Base-by-base conservation (phyloP, 2,113 vertebrate genomes). In the Pheucticus melanocephalus region DNA sequence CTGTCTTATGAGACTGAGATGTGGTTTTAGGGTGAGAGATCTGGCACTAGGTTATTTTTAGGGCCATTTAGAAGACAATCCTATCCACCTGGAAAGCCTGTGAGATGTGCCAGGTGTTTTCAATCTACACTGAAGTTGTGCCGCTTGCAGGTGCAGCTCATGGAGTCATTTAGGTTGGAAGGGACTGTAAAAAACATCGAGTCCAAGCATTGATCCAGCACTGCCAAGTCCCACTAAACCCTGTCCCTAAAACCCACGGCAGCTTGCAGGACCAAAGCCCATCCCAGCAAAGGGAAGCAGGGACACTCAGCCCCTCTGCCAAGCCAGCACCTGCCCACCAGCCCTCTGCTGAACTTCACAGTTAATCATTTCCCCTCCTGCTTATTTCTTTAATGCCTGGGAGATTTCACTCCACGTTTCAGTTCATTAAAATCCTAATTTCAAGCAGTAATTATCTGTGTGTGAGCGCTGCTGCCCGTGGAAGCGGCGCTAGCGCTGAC, bases 351-450 rank as follows among this genome's bases (percentile, higher is more conserved):
- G 91, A 97, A 94, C 95, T 90, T 91, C 28, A 51, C 77, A 79
- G 54, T 94, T 97, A 95, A 97, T 94, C 65, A 82, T 86, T 91
- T 91, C 79, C 90, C 85, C 88, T 97, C 94, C 86, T 92, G 86
- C 94, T 96, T 93, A 66, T 90, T 97, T 90, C 94, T 72, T 54
- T 71, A 97, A 97, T 95, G 95, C 97, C 97, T 96, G 85, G 47
- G 97, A 97, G 97, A 97, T 86, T 97, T 96, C 11, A 6, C 93
- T 96, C 96, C 96, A 94, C 88, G 72, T 97, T 98, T 97, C 92
- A 95, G 95, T 97, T 98, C 96, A 97, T 98, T 98, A 98, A 98
- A 98, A 97, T 92, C 94, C 97, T 97, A 97, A 98, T 98, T 98
- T 98, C 92, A 33, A 86, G 93, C 84, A 66, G 96, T 97, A 98